Base-by-base conservation (phyloP, 2,888 invertebrate species). In the Chrysotoxum bicinctum region DNA sequence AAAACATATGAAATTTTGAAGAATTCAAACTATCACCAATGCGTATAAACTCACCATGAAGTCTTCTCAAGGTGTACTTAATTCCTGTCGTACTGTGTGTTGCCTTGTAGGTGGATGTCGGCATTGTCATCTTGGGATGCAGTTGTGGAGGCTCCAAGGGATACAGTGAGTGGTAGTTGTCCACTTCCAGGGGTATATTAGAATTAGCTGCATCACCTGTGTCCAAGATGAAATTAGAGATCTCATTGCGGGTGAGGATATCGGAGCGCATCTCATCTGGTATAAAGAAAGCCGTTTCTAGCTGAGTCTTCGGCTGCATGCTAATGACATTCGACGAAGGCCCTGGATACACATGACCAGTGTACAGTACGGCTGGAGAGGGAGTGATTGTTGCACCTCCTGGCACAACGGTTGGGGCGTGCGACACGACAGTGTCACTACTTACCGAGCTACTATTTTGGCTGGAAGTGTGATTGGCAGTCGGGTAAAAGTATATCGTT, bases 401-500 rank as follows among this genome's bases (percentile, higher is more conserved):
- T 69, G 32, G 85, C 19, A 90, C 89, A 78, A 88, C 90, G 9
- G 89, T 88, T 48, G 88, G 89, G 12, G 89, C 89, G 76, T 90
- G 91, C 2, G 90, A 87, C 16, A 90, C 91, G 19, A 91, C 88
- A 68, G 87, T 89, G 80, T 89, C 89, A 85, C 90, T 90, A 62
- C 90, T 90, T 66, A 89, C 90, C 37, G 90, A 88, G 87, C 89
- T 91, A 87, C 88, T 90, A 64, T 89, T 90, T 88, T 91, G 91
- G 76, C 93, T 90, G 88, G 93, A 93, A 86, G 93, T 90, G 86
- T 92, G 91, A 89, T 93, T 94, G 80, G 93, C 92, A 82, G 95
- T 94, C 43, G 96, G 94, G 91, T 97, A 98, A 92, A 98, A 98
- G 92, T 98, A 98, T 62, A 98, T 98, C 16, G 98, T 98, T 30